Percentiles rank a stretch among this genome's conserved stretches.
phyloP scores from a whole-genome alignment of 2,888 invertebrate species.

The Acrobasis consociella region DNA sequence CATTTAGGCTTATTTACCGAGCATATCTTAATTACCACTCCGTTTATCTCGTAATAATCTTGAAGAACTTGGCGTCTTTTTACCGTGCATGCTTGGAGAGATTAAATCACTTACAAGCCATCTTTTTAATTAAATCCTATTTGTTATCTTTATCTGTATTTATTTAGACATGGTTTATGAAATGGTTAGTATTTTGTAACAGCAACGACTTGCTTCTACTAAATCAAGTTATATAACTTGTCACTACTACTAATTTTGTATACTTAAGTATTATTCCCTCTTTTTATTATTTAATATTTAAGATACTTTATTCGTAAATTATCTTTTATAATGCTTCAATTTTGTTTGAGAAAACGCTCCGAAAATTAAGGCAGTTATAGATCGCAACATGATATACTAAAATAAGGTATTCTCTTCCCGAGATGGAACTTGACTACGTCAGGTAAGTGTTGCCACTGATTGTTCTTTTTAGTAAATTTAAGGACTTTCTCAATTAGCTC shows the following conservation, averaged over 20 bases:
- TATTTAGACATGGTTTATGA: slow-evolving; percentile 28
- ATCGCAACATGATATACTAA: too few species aligned
- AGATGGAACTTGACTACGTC: too few species aligned
- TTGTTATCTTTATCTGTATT: slow-evolving; percentile 34
- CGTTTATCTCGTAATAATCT: slow-evolving; percentile 21
- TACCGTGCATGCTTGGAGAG: slow-evolving; percentile 22
- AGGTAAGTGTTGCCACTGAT: too few species aligned
- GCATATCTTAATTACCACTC: slow-evolving; percentile 10
- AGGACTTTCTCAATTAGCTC: too few species aligned
- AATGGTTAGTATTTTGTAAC: neutral
- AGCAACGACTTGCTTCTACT: neutral
- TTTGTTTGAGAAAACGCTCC: too few species aligned
- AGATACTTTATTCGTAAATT: too few species aligned
- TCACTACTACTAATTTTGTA: neutral
- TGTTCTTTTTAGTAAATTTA: too few species aligned
- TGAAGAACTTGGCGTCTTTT: slow-evolving; percentile 32
- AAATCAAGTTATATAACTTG: neutral
- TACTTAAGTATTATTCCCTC: too few species aligned
- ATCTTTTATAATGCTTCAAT: too few species aligned
- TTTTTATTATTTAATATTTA: too few species aligned
- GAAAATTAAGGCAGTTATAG: too few species aligned
- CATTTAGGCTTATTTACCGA: slow-evolving; percentile 13
- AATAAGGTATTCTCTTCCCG: too few species aligned
- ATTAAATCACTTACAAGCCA: slow-evolving; percentile 42
- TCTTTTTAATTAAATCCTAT: slow-evolving; percentile 45